Evolutionary conservation across 2,113 vertebrate genomes (phyloP), one percentile per base, ranked within the genome.

Genomic region (Mandrillus leucophaeus): DNA sequence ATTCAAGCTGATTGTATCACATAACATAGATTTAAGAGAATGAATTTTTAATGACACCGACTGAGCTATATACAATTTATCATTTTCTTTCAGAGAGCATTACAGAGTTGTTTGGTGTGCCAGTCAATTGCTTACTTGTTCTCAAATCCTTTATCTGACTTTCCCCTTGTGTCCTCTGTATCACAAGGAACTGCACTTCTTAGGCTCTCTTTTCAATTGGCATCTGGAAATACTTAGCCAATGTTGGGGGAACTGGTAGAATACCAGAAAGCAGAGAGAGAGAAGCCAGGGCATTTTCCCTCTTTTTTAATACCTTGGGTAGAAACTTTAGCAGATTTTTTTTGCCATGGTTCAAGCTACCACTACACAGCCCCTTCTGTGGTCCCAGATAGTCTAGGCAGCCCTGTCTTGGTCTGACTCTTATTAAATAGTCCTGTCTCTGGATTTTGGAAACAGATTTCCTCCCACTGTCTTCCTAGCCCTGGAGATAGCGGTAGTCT

Each of bases 81-180:
- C 14, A 23, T 9, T 92, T 73, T 88, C 43, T 86, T 88, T 75
- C 84, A 75, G 32, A 83, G 52, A 92, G 75, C 86, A 95, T 90
- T 80, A 61, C 22, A 48, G 57, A 75, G 8, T 45, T 76, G n/a
- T 25, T 66, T 45, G 64, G n/a, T 66, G 30, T 55, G 8, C 12
- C 32, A 8, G 12, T 59, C 61, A 68, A 78, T 48, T 75, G 32
- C 35, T 30, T 48, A 75, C 85, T 72, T 92, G 17, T 87, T 80
- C 45, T 95, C 57, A 96, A 57, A 57, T 61, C 3, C 45, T 61
- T 75, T 93, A 52, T 90, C 17, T 79, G 12, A 18, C 16, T 13
- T 97, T 48, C 18, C 35, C 14, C 35, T 73, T 38, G 48, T 92
- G 30, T 83, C n/a, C 6, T 78, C n/a, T 61, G n/a, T 27, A 80